Base-by-base conservation (phyloP, 1,140 invertebrate species). In the Pomacea maculata region DNA sequence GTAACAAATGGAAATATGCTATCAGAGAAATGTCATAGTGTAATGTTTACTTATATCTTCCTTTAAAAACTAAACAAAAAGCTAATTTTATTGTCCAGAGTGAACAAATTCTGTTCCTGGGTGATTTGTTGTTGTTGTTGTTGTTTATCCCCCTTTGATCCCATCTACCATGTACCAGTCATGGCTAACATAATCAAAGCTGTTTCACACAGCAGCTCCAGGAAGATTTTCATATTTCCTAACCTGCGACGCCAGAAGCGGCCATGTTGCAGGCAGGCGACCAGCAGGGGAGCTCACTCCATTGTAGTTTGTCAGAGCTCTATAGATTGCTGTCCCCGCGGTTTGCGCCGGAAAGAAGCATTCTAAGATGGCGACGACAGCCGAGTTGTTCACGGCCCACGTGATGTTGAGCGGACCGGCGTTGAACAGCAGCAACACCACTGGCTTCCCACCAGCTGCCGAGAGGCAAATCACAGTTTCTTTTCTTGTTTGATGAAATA, bases 291-390 rank as follows among this genome's bases (percentile, higher is more conserved):
- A 87, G 25, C 79, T 75, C 67, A 80, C 72, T 12, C 80, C 78
- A 19, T 83, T 85, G 17, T 83, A 79, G 29, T 80, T 83, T 8
- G 82, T 84, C 54, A 90, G 71, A 14, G 87, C 80, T 21, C 73
- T 80, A 45, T 73, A 74, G 1, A 91, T 55, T 45, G 89, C 90
- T 21, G 84, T 84, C 15, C 90, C 90, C n/a, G 88, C 86, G 0
- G 83, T 80, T 78, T 91, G 89, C 12, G 84, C 89, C 21, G 89
- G 88, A 73, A 87, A 90, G 75, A 88, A 89, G 77, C 87, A 89
- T 52, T 88, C 82, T 19, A 91, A 63, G 34, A 91, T 90, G 73
- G 87, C 87, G 15, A 63, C n/a, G 6, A 90, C 85, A 6, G 70
- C 25, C 1, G 72, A 55, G 72, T 71, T 80, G 15, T 78, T 45